phyloP scores from a whole-genome alignment of 2,113 vertebrate genomes.

The Electrona antarctica region DNA sequence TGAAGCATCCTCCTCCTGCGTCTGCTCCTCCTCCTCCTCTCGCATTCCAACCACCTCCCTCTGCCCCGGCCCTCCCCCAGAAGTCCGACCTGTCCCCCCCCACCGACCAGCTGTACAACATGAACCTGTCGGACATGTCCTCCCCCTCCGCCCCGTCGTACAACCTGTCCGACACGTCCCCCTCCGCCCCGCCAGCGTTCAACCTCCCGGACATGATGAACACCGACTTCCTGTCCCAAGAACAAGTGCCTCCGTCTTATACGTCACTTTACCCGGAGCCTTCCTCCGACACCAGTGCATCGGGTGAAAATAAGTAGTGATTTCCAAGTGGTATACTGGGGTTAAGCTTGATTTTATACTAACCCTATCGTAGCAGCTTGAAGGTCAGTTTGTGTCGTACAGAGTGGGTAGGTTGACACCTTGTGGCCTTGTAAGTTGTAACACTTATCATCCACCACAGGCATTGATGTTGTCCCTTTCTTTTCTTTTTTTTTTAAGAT shows the following conservation, averaged over 20 bases:
- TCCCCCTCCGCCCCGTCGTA: background rate
- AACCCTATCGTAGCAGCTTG: too few relatives aligned
- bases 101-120: background rate
- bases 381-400: too few relatives aligned
- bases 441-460: too few relatives aligned
- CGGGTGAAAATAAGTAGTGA: slow-evolving; percentile 18
- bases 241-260: slow-evolving; percentile 63
- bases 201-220: slow-evolving; percentile 28
- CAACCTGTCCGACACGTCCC: background rate
- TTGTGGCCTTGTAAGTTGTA: too few relatives aligned
- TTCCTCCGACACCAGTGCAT: background rate
- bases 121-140: background rate
- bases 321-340: too few relatives aligned
- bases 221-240: slow-evolving; percentile 59
- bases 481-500: too few relatives aligned
- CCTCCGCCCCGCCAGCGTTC: slow-evolving; percentile 21
- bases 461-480: too few relatives aligned
- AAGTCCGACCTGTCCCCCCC: background rate
- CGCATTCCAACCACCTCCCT: background rate
- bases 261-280: slow-evolving; percentile 53
- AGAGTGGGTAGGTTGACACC: too few relatives aligned
- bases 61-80: slow-evolving; percentile 13
- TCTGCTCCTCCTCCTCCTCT: slow-evolving; percentile 22
- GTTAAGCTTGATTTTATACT: too few relatives aligned
- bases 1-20: slow-evolving; percentile 54